Evolutionary conservation across 23 tunicate species (phyloP).

Genomic region (Trididemnum clinides): DNA sequence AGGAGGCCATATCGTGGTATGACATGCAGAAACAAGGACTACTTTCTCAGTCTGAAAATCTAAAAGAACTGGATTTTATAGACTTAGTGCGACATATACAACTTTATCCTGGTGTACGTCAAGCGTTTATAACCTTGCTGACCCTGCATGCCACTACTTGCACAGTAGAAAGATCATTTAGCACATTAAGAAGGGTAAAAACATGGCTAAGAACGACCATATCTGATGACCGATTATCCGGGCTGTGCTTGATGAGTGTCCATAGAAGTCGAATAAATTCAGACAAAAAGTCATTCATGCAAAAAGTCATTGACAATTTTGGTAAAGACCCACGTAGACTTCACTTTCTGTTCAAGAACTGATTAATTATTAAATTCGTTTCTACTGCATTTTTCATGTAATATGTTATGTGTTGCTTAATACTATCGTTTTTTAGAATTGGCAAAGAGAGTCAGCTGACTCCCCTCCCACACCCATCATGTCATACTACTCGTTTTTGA

Average conservation of each 20-base stretch:
- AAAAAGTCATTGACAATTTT: slow-evolving; percentile 14
- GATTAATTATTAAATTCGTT: slow-evolving; percentile 11
- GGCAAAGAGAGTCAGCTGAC: slow-evolving; percentile 17
- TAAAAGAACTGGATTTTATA: neutral
- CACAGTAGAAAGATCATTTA: slow-evolving; percentile 22
- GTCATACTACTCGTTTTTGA: slow-evolving; percentile 14
- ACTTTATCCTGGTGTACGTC: slow-evolving; percentile 29
- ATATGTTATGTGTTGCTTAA: neutral
- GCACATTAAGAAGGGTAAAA: slow-evolving; percentile 25
- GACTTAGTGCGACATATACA: slow-evolving; percentile 20
- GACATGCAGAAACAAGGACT: slow-evolving; percentile 11
- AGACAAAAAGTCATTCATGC: slow-evolving; percentile 1
- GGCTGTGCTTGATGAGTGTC: slow-evolving; percentile 29
- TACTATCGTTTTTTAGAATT: slow-evolving; percentile 9
- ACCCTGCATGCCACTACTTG: slow-evolving; percentile 30
- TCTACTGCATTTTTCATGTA: slow-evolving; percentile 13
- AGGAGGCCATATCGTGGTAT: slow-evolving; percentile 31
- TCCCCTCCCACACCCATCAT: neutral
- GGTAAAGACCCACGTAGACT: slow-evolving; percentile 10
- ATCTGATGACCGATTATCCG: slow-evolving; percentile 13
- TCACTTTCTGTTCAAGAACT: slow-evolving; percentile 3
- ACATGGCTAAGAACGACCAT: slow-evolving; percentile 27
- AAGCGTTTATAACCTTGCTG: slow-evolving; percentile 27
- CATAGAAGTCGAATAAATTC: slow-evolving; percentile 22
- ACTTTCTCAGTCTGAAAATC: slow-evolving; percentile 19